These are phyloP conservation scores for Sparidentex hasta DNA, from an alignment of 2,797 vertebrate genomes.

Conservation along the genomic window DNA sequence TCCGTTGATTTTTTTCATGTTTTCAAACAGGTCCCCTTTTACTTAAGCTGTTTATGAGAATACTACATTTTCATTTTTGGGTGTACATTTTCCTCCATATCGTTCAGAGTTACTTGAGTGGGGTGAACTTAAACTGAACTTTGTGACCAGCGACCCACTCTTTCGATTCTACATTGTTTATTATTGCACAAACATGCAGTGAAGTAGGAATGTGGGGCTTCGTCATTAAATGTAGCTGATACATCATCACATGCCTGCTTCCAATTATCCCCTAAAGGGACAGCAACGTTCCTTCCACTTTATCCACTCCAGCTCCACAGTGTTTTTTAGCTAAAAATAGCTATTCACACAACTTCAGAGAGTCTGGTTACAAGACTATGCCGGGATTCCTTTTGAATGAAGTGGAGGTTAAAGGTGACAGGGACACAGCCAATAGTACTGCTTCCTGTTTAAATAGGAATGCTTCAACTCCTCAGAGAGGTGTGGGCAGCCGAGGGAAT, in stretches of 20 bases:
- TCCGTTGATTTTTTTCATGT: too few relatives aligned
- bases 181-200: conserved; percentile 3
- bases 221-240: conserved; percentile 3
- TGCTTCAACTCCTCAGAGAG: conserved; percentile 79
- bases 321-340: conserved; percentile 62
- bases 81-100: not conserved
- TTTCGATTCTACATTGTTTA: not conserved
- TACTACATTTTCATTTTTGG: too few relatives aligned
- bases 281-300: not conserved
- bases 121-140: not conserved
- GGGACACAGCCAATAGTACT: conserved; percentile 46
- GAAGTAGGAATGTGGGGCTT: conserved; percentile 14
- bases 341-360: conserved; percentile 12
- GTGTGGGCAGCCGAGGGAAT: conserved; percentile 64
- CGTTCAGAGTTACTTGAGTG: conserved; percentile 1
- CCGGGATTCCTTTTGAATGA: conserved; percentile 62
- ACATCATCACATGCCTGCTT: conserved; percentile 56
- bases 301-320: conserved; percentile 22
- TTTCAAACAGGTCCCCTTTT: too few relatives aligned
- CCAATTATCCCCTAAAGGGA: conserved; percentile 43
- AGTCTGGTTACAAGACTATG: conserved; percentile 36
- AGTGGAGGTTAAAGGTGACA: conserved; percentile 57
- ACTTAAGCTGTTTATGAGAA: too few relatives aligned
- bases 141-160: not conserved
- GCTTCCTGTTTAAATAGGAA: conserved; percentile 73